phyloP scores from a whole-genome alignment of 92 coral and sea anemone genomes.

The Blastomussa wellsi region DNA sequence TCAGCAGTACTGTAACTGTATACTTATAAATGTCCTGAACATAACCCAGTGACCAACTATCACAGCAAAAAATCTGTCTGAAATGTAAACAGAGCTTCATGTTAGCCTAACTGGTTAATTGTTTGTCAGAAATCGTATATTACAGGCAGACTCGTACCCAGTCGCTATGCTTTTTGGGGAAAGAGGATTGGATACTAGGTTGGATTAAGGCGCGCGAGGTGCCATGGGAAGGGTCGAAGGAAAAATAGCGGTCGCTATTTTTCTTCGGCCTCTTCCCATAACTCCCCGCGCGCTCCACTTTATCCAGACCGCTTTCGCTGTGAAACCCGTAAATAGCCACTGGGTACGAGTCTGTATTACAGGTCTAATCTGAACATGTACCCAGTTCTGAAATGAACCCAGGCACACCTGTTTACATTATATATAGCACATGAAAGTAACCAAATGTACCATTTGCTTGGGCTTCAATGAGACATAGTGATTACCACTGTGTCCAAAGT shows the following conservation, averaged over 20 bases:
- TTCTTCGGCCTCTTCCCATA: not conserved
- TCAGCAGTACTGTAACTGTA: constrained; percentile 11
- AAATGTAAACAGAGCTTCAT: not conserved
- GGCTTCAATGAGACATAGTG: constrained; percentile 35
- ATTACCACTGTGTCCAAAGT: constrained; percentile 39
- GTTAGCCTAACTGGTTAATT: too few species aligned
- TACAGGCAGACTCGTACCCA: not conserved
- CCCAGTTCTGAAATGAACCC: not conserved
- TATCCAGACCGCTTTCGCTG: too few species aligned
- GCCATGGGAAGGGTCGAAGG: too few species aligned
- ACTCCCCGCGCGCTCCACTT: not conserved
- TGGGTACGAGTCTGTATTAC: not conserved
- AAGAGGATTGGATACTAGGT: not conserved
- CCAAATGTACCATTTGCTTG: not conserved
- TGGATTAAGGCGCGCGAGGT: too few species aligned
- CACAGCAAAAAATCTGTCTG: constrained; percentile 12
- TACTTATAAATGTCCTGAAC: not conserved
- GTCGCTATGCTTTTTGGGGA: not conserved
- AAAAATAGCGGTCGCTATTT: too few species aligned
- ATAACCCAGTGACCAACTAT: constrained; percentile 29
- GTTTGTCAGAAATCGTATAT: constrained; percentile 6
- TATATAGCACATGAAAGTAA: not conserved
- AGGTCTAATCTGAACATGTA: not conserved
- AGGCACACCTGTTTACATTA: constrained; percentile 9
- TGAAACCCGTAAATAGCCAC: too few species aligned